Conservation (phyloP, 2,797 vertebrate genomes). For the Apogon talboti region DNA sequence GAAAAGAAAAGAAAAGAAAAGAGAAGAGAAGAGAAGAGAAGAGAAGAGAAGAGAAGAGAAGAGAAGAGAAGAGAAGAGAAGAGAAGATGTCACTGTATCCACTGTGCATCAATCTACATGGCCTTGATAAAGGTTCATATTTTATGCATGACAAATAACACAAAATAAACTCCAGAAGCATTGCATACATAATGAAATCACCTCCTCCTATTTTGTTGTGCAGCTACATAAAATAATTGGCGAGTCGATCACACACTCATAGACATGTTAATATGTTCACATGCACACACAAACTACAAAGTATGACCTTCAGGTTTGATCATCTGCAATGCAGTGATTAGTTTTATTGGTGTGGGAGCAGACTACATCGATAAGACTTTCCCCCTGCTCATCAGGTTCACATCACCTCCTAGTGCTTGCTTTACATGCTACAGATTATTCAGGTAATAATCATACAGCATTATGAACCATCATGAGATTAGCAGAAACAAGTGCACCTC, state of each 20-base stretch:
- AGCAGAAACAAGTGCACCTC: not conserved
- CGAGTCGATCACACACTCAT: conserved; percentile 17
- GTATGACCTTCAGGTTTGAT: conserved; percentile 82
- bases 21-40: conserved; percentile 2
- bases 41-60: conserved; percentile 9
- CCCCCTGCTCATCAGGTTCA: conserved; percentile 5
- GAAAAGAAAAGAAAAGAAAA: not conserved
- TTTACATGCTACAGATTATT: not conserved
- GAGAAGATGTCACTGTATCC: conserved; percentile 3
- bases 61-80: conserved; percentile 12
- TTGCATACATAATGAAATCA: conserved; percentile 67
- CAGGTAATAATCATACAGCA: not conserved
- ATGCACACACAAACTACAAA: conserved; percentile 50
- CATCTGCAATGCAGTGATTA: conserved; percentile 85
- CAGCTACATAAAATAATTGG: conserved; percentile 24
- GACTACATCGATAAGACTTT: conserved; percentile 47
- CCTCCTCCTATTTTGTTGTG: conserved; percentile 49
- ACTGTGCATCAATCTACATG: conserved; percentile 33
- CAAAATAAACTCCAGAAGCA: conserved; percentile 49
- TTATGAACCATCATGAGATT: not conserved
- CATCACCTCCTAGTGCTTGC: not conserved
- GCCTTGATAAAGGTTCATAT: conserved; percentile 56
- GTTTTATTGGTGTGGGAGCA: conserved; percentile 73
- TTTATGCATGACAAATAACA: conserved; percentile 70
- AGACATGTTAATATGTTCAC: conserved; percentile 17